Percentiles rank a stretch among this genome's conserved stretches.
Conservation (phyloP, 2,797 vertebrate species). For the Decapterus maruadsi region DNA sequence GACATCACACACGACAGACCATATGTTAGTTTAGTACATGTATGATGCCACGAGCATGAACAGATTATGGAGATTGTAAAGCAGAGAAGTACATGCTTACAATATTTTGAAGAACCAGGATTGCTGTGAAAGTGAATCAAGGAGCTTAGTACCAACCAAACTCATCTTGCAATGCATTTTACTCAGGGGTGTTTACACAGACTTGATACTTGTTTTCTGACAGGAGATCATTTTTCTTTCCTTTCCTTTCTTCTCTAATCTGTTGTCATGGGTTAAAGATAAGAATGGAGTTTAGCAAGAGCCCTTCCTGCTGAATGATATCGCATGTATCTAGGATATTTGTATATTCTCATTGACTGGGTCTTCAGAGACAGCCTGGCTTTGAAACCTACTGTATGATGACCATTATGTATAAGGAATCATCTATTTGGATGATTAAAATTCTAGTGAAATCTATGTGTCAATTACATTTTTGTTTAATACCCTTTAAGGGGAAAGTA, state of each 20-base stretch:
- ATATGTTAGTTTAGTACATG: conserved; percentile 3
- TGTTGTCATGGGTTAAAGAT: conserved; percentile 42
- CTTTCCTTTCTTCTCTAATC: conserved; percentile 51
- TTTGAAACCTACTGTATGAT: conserved; percentile 53
- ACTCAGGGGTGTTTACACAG: neutral
- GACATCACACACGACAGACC: neutral
- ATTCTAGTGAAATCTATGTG: conserved; percentile 20
- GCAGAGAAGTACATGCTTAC: neutral
- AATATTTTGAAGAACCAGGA: conserved; percentile 21
- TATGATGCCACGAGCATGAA: conserved; percentile 1
- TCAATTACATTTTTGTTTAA: conserved; percentile 1
- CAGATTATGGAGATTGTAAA: conserved; percentile 7
- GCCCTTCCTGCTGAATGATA: conserved; percentile 36
- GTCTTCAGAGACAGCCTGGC: conserved; percentile 24
- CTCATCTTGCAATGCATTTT: conserved; percentile 15
- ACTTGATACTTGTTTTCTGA: conserved; percentile 12
- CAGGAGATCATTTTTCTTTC: conserved; percentile 27
- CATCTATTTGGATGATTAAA: conserved; percentile 46
- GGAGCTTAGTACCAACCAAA: neutral
- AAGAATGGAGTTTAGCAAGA: conserved; percentile 41
- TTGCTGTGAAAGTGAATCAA: conserved; percentile 12
- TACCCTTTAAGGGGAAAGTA: neutral
- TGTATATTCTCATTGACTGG: conserved; percentile 33
- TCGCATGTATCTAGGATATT: conserved; percentile 48
- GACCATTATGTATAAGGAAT: conserved; percentile 52